Percentiles rank a stretch among this genome's conserved stretches.
Conservation (phyloP, 2,888 invertebrate genomes). For the Synergus umbraculus region DNA sequence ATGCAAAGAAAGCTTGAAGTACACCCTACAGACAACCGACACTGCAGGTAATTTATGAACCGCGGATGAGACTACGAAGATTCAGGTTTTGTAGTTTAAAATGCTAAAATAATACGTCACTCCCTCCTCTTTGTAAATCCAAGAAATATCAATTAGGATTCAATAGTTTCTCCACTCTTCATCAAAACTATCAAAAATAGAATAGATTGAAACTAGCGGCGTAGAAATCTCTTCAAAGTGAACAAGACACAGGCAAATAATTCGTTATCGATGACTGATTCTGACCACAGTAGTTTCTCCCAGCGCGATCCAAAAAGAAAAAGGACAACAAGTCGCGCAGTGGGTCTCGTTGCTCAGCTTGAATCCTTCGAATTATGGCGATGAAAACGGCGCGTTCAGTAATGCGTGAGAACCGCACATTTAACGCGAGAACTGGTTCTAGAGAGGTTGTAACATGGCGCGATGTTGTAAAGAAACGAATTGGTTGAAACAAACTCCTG, state of each 20-base stretch:
- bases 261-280: constrained; percentile 15
- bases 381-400: constrained; percentile 20
- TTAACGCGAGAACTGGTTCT: constrained; percentile 36
- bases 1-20: not conserved
- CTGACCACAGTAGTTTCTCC: not conserved
- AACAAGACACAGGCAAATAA: not conserved
- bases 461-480: constrained; percentile 36
- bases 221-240: not conserved
- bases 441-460: constrained; percentile 18
- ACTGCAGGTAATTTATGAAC: not conserved
- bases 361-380: not conserved
- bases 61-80: not conserved
- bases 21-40: not conserved
- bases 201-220: not conserved
- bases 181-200: not conserved
- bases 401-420: constrained; percentile 39
- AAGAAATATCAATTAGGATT: not conserved
- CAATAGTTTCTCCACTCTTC: not conserved
- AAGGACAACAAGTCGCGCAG: constrained; percentile 4
- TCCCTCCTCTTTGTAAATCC: not conserved
- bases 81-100: not conserved
- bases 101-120: not conserved
- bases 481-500: constrained; percentile 2
- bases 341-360: constrained; percentile 1
- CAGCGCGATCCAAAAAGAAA: not conserved